Evolutionary conservation across 2,113 vertebrate genomes (phyloP).

Genomic region (Suncus etruscus): DNA sequence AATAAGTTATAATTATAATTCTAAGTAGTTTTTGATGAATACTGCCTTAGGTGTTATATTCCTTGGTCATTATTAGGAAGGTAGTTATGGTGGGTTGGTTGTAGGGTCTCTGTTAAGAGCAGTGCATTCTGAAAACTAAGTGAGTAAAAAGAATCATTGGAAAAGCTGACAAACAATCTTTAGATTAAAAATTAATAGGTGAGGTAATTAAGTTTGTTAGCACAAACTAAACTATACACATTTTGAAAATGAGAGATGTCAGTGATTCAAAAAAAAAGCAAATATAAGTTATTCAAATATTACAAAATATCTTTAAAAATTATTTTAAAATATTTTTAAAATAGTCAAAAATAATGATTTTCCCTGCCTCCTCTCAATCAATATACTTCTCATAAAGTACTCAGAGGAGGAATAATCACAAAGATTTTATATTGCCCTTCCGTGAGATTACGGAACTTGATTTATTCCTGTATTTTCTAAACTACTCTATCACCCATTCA

Average conservation of each 20-base stretch:
- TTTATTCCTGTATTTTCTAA: constrained; percentile 49
- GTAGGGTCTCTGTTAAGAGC: neutral
- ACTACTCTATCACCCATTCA: constrained; percentile 14
- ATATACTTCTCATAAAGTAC: constrained; percentile 26
- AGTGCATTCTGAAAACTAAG: neutral
- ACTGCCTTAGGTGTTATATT: neutral
- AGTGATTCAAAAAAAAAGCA: constrained; percentile 50
- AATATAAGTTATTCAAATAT: constrained; percentile 46
- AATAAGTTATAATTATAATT: neutral
- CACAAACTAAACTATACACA: neutral
- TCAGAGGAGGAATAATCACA: constrained; percentile 45
- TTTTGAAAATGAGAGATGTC: constrained; percentile 56
- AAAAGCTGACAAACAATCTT: neutral
- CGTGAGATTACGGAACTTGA: neutral
- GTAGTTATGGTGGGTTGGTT: neutral
- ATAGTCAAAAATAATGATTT: constrained; percentile 46
- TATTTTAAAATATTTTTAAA: constrained; percentile 41
- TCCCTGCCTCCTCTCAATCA: constrained; percentile 61
- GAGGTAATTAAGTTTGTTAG: constrained; percentile 22
- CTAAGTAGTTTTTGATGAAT: neutral
- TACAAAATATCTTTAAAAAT: neutral
- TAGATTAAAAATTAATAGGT: neutral
- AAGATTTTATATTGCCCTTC: constrained; percentile 17
- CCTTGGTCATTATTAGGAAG: neutral
- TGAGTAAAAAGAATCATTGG: neutral